Percentiles rank a stretch among this genome's conserved stretches.
Evolutionary conservation across 2,113 vertebrate genomes (phyloP).

Genomic region (Cyanoliseus patagonus): DNA sequence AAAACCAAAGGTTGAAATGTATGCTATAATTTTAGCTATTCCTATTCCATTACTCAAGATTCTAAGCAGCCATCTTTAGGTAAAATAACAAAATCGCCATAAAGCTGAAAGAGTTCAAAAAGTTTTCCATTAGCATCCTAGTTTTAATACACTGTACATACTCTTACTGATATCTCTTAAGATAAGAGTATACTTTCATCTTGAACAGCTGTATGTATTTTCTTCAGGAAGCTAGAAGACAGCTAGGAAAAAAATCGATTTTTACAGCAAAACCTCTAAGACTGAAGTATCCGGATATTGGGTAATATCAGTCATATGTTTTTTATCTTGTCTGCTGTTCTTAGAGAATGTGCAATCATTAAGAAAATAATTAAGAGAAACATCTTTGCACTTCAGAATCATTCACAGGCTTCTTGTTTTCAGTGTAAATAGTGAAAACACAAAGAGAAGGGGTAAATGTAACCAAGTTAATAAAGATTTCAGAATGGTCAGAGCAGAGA

Average conservation of each 20-base stretch:
- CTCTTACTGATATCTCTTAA: background rate
- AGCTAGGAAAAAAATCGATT: background rate
- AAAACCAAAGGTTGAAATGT: background rate
- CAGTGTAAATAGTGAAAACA: background rate
- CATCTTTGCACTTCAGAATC: background rate
- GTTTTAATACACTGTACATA: background rate
- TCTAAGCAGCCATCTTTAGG: accelerated
- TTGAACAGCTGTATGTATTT: background rate
- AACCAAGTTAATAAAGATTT: background rate
- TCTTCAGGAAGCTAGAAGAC: background rate
- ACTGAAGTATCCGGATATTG: background rate
- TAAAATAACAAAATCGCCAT: background rate
- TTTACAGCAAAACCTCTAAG: background rate
- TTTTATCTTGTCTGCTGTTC: background rate
- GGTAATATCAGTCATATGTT: background rate
- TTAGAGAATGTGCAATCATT: background rate
- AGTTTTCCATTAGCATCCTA: background rate
- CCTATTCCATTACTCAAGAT: background rate
- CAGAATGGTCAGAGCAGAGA: background rate
- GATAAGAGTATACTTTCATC: background rate
- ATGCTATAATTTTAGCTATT: background rate
- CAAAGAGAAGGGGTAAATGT: background rate
- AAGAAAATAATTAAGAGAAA: background rate
- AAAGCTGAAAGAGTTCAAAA: background rate
- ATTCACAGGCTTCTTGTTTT: background rate